phyloP scores from a whole-genome alignment of 1,140 invertebrate genomes.

The Philopotamus ludificatus region DNA sequence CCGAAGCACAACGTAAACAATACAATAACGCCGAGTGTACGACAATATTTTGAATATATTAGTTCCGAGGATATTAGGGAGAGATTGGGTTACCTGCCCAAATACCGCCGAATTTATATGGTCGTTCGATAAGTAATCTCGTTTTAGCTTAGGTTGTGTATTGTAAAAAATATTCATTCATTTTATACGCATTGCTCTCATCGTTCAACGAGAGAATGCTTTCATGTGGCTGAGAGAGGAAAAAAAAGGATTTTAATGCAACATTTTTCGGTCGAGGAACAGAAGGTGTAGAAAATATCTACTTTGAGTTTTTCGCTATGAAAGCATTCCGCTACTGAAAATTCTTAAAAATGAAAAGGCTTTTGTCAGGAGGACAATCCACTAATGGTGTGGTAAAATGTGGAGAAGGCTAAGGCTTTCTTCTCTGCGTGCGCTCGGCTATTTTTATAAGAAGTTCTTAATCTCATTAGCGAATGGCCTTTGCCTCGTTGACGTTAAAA shows the following conservation, averaged over 20 bases:
- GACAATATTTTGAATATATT: neutral
- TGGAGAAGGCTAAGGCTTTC: constrained; percentile 7
- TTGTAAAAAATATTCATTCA: too few species aligned
- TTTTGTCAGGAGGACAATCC: constrained; percentile 28
- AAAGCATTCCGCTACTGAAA: constrained; percentile 18
- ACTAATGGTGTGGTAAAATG: constrained; percentile 27
- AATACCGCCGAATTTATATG: neutral
- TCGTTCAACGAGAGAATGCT: too few species aligned
- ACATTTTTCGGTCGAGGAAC: neutral
- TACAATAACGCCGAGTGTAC: neutral
- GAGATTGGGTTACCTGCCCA: too few species aligned
- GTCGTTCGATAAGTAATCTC: neutral
- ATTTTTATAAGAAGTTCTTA: constrained; percentile 10
- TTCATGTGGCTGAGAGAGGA: constrained; percentile 1
- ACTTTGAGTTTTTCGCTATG: constrained; percentile 18
- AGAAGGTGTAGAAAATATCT: constrained; percentile 18
- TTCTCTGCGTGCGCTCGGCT: neutral
- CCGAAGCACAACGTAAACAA: neutral
- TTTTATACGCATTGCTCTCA: too few species aligned
- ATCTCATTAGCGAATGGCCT: constrained; percentile 15
- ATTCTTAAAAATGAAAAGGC: constrained; percentile 31
- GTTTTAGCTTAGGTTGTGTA: too few species aligned
- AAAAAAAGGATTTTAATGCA: constrained; percentile 13
- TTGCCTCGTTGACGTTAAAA: neutral
- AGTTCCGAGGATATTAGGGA: neutral